Conservation (phyloP, 2,113 vertebrate genomes). For the Atractosteus spatula region DNA sequence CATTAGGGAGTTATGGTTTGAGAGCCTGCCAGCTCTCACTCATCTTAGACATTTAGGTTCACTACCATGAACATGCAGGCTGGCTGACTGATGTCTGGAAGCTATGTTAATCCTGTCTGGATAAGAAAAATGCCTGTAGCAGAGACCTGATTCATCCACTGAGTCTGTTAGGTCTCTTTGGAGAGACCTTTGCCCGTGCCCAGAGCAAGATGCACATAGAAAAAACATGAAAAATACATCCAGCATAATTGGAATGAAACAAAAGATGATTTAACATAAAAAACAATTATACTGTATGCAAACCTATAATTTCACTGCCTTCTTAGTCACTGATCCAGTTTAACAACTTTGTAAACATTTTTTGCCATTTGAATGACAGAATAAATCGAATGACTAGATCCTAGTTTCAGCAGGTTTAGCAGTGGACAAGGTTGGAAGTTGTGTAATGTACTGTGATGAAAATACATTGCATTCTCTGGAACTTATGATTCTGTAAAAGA, state of each 20-base stretch:
- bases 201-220: constrained; percentile 45
- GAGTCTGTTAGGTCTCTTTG: not conserved
- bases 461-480: too few relatives aligned
- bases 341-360: too few relatives aligned
- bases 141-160: constrained; percentile 23
- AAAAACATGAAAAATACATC: not conserved
- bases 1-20: not conserved
- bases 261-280: not conserved
- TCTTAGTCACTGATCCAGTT: not conserved
- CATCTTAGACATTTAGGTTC: not conserved
- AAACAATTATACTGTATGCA: not conserved
- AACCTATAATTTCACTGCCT: not conserved
- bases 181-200: constrained; percentile 29
- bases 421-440: too few relatives aligned
- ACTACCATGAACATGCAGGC: not conserved
- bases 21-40: not conserved
- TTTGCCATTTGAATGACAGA: not conserved
- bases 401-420: too few relatives aligned
- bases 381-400: too few relatives aligned
- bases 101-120: constrained; percentile 36
- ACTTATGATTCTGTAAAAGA: too few relatives aligned
- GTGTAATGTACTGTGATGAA: too few relatives aligned
- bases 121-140: constrained; percentile 29
- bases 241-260: not conserved
- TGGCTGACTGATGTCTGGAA: constrained; percentile 28